Conservation (phyloP, 2,888 invertebrate species). For the Chymomyza caudatula region DNA sequence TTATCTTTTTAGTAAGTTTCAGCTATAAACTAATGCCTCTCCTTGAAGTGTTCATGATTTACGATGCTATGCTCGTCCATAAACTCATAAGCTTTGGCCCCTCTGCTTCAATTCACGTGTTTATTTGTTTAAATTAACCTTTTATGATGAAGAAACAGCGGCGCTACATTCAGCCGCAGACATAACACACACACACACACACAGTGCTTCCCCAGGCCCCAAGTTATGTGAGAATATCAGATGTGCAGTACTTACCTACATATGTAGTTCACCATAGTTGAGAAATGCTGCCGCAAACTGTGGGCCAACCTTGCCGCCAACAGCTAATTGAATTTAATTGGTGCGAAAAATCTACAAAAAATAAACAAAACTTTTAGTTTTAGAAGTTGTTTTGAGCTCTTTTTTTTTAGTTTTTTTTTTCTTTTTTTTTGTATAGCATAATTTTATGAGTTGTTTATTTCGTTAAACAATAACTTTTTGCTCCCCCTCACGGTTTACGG, state of each 20-base stretch:
- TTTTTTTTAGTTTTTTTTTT: conserved; percentile 4
- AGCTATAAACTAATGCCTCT: background rate
- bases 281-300: conserved; percentile 10
- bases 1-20: too few species aligned
- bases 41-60: background rate
- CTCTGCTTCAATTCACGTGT: conserved; percentile 59
- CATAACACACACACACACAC: conserved; percentile 26
- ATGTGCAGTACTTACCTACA: conserved; percentile 9
- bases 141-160: conserved; percentile 50
- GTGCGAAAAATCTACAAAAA: conserved; percentile 59
- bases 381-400: conserved; percentile 5
- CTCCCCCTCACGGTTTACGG: conserved; percentile 32
- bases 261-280: conserved; percentile 36
- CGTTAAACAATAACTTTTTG: conserved; percentile 50
- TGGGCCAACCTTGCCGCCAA: conserved; percentile 32
- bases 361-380: conserved; percentile 46
- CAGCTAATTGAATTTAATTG: conserved; percentile 69
- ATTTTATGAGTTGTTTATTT: conserved; percentile 65
- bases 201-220: conserved; percentile 11
- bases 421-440: conserved; percentile 41
- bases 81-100: conserved; percentile 24
- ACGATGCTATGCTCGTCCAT: conserved; percentile 7
- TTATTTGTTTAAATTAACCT: conserved; percentile 69
- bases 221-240: conserved; percentile 9
- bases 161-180: conserved; percentile 53